Conservation (phyloP, 2,113 vertebrate genomes). For the Micromys minutus region DNA sequence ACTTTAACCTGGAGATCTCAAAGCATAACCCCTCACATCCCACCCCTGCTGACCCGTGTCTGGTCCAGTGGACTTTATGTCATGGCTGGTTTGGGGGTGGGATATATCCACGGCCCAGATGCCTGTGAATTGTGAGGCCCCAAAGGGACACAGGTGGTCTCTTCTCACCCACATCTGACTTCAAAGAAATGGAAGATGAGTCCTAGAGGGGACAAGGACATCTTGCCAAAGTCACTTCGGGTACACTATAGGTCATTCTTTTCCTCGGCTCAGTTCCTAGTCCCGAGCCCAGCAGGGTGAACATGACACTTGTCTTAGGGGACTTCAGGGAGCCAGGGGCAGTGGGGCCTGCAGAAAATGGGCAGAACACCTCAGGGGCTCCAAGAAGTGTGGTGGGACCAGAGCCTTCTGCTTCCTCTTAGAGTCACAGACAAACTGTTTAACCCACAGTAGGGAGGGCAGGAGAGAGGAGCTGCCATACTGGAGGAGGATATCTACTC, state of each 20-base stretch:
- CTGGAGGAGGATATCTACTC: not conserved
- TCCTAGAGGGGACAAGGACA: not conserved
- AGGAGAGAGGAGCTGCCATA: not conserved
- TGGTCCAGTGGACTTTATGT: fast-evolving
- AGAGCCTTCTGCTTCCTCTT: not conserved
- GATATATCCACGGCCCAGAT: not conserved
- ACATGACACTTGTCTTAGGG: not conserved
- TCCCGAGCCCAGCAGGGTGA: not conserved
- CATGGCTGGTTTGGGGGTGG: not conserved
- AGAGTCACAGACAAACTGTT: not conserved
- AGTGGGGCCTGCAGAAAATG: not conserved
- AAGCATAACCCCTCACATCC: fast-evolving
- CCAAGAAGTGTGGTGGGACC: not conserved
- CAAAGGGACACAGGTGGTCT: fast-evolving
- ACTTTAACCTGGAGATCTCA: fast-evolving
- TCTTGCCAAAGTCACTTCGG: fast-evolving
- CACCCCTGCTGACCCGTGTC: fast-evolving
- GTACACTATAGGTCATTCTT: not conserved
- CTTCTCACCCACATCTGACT: not conserved
- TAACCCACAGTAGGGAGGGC: not conserved
- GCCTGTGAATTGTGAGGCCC: not conserved
- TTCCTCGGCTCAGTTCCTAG: not conserved
- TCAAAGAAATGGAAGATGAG: not conserved
- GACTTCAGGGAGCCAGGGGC: too few species aligned
- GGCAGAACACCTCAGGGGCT: not conserved